Evolutionary conservation across 2,888 invertebrate species (phyloP), one percentile per base, ranked within the genome.

Genomic region (Drosophila putrida): DNA sequence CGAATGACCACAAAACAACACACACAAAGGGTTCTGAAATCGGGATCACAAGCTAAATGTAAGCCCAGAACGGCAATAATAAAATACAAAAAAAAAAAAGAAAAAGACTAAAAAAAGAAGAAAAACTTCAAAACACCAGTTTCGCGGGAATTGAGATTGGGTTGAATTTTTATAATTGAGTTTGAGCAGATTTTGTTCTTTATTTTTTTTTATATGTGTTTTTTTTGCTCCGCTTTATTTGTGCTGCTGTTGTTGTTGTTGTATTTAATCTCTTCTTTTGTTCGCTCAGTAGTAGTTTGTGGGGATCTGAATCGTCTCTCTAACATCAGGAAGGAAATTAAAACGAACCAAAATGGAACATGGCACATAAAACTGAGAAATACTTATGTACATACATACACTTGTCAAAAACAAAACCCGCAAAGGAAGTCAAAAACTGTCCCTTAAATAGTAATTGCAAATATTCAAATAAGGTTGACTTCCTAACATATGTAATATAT

Each of bases 71-170:
- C 60, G 74, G 76, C 76, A 77, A 78, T 78, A 76, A 78, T 76
- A 78, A 73, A 78, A 66, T n/a, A 49, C 6, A 25, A 27, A 54
- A 61, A 46, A 36, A 60, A 27, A 43, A 47, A 58, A 43, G 57
- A n/a, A 28, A 28, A 53, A 28, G 5, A 25, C 27, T 4, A 46
- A 25, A 27, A 20, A 43, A 6, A 51, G 20, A 9, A 36, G 6
- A 51, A 64, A 49, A 51, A 36, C 43, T 43, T 31, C 51, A 61
- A 84, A 75, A 68, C 76, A 78, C 70, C 80, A 84, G 79, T 87
- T 73, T 87, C 89, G 81, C 89, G 79, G 70, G 82, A 87, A 89
- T 83, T 85, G 83, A 88, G 82, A 89, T 88, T 85, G 88, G 83
- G 85, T 77, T 87, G 78, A 81, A 87, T 75, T 80, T 85, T 84